Evolutionary conservation across 2,888 invertebrate genomes (phyloP).

Genomic region (Geophilus truncorum): DNA sequence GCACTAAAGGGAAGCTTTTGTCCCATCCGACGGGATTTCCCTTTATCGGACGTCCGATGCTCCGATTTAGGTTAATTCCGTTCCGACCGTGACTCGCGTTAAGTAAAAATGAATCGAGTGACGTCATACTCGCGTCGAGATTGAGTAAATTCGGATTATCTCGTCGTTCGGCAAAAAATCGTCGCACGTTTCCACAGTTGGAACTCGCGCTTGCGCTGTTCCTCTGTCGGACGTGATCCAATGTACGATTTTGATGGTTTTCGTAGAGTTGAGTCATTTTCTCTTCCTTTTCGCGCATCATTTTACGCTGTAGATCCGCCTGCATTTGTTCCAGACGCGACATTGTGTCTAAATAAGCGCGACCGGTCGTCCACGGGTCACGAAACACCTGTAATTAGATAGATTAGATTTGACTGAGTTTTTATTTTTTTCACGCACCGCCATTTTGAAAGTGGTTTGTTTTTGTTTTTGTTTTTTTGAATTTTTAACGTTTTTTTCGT

Average conservation of each 20-base stretch:
- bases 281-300: conserved; percentile 34
- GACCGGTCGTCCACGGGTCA: no score
- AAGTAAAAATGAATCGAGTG: conserved; percentile 10
- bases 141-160: background rate
- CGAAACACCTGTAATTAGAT: no score
- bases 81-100: conserved; percentile 25
- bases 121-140: conserved; percentile 4
- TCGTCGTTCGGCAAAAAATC: conserved; percentile 34
- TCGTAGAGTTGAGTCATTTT: conserved; percentile 35
- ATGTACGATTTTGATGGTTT: background rate
- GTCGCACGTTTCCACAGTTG: conserved; percentile 29
- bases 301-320: conserved; percentile 33
- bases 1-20: conserved; percentile 35
- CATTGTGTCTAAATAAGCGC: background rate
- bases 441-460: no score
- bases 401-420: no score
- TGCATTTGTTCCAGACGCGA: conserved; percentile 37
- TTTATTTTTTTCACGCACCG: no score
- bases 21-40: conserved; percentile 37
- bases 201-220: background rate
- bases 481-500: no score
- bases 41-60: conserved; percentile 31
- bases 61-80: background rate
- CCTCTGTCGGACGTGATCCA: background rate
- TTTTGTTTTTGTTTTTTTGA: no score